These are phyloP conservation scores for Carassius carassius DNA, from an alignment of 2,113 vertebrate genomes.

Conservation along the genomic window DNA sequence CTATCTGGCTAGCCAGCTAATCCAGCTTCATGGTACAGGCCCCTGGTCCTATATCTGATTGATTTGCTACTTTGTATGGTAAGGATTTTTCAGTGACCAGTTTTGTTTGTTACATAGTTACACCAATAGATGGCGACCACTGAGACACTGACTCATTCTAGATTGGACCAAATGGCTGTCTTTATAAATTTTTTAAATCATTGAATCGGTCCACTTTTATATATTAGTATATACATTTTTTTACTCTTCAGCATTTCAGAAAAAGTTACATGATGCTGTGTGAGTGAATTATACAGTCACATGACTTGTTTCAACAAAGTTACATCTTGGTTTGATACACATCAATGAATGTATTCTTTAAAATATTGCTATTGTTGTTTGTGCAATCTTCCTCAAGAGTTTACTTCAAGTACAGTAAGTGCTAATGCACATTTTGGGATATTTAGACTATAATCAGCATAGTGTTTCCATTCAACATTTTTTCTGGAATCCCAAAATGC, in stretches of 20 bases:
- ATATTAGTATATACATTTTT: neutral
- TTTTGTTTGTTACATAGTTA: neutral
- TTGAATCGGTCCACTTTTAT: no score
- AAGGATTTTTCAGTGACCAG: neutral
- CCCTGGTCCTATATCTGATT: neutral
- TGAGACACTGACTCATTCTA: neutral
- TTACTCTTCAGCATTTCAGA: neutral
- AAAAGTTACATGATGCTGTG: neutral
- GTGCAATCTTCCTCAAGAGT: neutral
- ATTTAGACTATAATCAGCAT: no score
- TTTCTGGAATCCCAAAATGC: no score
- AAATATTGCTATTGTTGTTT: neutral
- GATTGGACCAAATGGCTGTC: neutral
- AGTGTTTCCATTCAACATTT: no score
- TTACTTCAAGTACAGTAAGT: no score
- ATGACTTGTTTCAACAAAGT: neutral
- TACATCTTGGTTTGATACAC: neutral
- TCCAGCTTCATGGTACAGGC: no score
- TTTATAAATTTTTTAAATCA: neutral
- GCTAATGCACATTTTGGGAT: no score
- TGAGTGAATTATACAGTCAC: neutral
- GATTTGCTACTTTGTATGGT: neutral
- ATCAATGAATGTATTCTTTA: neutral
- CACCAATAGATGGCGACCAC: neutral
- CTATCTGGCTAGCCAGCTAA: no score